Conservation (phyloP, 2,797 vertebrate species). For the Masticophis lateralis region DNA sequence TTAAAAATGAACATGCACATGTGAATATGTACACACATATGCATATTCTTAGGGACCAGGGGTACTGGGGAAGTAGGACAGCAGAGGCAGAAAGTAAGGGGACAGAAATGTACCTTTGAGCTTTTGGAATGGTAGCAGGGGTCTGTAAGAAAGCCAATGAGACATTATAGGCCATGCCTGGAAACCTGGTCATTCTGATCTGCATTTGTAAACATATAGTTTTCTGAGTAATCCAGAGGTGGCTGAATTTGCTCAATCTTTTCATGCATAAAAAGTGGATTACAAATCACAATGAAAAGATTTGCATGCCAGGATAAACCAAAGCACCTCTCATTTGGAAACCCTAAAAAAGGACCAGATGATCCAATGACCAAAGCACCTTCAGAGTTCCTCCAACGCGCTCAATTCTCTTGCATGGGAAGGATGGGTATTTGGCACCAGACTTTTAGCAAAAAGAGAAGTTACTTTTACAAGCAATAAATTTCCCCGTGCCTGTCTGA, state of each 20-base stretch:
- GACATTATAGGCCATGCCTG: background rate
- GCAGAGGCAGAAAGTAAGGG: background rate
- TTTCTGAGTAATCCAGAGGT: background rate
- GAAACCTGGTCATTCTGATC: background rate
- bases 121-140: background rate
- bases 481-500: background rate
- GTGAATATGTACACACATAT: background rate
- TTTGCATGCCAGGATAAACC: background rate
- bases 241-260: background rate
- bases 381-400: background rate
- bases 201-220: background rate
- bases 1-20: background rate
- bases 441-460: background rate
- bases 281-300: background rate
- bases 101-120: background rate
- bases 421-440: background rate
- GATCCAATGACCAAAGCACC: background rate
- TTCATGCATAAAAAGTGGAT: background rate
- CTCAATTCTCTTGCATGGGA: background rate
- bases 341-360: background rate
- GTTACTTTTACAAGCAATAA: background rate
- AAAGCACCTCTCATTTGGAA: background rate
- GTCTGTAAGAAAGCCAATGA: background rate
- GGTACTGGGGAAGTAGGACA: background rate
- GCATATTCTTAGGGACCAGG: background rate